Evolutionary conservation across 1,140 invertebrate genomes (phyloP), one percentile per base, ranked within the genome.

Genomic region (Eurosta solidaginis): DNA sequence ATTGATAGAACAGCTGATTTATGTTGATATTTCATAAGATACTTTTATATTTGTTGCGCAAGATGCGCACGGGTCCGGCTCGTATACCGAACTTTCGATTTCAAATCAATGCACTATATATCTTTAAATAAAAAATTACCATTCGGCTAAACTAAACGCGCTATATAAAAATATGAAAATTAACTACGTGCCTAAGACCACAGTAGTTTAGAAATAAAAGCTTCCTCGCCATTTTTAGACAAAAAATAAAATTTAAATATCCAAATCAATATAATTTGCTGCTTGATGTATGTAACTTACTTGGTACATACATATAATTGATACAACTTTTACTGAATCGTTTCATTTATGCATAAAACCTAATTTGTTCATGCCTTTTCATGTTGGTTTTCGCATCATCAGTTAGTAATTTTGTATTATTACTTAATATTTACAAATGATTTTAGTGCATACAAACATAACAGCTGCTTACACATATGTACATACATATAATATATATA

Each of bases 121-220:
- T n/a, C n/a, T n/a, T n/a, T n/a, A n/a, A n/a, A n/a, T n/a, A n/a
- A n/a, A n/a, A n/a, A n/a, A n/a, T n/a, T n/a, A n/a, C n/a, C n/a
- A n/a, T n/a, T n/a, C n/a, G n/a, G n/a, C n/a, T n/a, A n/a, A n/a
- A n/a, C n/a, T n/a, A n/a, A n/a, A n/a, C n/a, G n/a, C n/a, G n/a
- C n/a, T 2, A 54, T 12, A 12, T 14, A 27, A 54, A 27, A 7
- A 54, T 29, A 54, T 54, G 50, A 12, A 20, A 25, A 54, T 54
- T 54, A 52, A 6, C 6, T 42, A 68, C 40, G 33, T 68, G 40
- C n/a, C 33, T 40, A 20, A 40, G 40, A 68, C 33, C 33, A 29
- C 59, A 68, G 40, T 68, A 68, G 59, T 40, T 68, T 40, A 68
- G 59, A 68, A 68, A 68, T 68, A 68, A 40, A 40, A 68, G 40